These are phyloP conservation scores for Zele albiditarsus DNA, from an alignment of 2,888 invertebrate species.

Conservation along the genomic window DNA sequence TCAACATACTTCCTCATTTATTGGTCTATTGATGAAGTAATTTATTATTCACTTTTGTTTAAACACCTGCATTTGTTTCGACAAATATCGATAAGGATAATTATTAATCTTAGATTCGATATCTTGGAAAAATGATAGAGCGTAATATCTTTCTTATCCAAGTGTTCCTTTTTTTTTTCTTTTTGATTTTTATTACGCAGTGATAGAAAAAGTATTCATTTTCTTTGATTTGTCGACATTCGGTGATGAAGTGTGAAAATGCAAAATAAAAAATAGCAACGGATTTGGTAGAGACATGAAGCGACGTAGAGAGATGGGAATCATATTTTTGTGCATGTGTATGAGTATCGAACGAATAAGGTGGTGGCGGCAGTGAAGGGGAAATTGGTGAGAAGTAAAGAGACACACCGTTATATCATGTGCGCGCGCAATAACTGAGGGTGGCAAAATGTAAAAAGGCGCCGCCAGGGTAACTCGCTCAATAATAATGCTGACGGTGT, in stretches of 20 bases:
- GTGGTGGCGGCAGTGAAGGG: constrained; percentile 39
- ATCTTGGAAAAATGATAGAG: too few relatives aligned
- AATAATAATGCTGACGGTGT: constrained; percentile 64
- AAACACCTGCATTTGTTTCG: too few relatives aligned
- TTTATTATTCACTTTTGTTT: too few relatives aligned
- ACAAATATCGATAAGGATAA: too few relatives aligned
- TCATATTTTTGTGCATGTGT: constrained; percentile 43
- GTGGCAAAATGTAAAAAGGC: constrained; percentile 70
- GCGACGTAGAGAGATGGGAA: constrained; percentile 35
- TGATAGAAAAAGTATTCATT: too few relatives aligned
- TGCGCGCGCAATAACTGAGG: constrained; percentile 54
- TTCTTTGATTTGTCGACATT: too few relatives aligned
- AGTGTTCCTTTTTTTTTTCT: too few relatives aligned
- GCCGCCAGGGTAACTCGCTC: constrained; percentile 67
- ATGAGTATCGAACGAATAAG: constrained; percentile 38
- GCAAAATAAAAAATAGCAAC: constrained; percentile 44
- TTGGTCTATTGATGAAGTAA: too few relatives aligned
- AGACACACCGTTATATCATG: constrained; percentile 47
- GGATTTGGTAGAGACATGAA: constrained; percentile 40
- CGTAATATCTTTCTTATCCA: too few relatives aligned
- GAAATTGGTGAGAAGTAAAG: constrained; percentile 44
- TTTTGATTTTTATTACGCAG: too few relatives aligned
- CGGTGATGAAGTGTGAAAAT: constrained; percentile 2
- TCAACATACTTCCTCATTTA: too few relatives aligned
- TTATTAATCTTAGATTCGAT: too few relatives aligned